Conservation (phyloP, 2,797 vertebrate species). For the Paguma larvata region DNA sequence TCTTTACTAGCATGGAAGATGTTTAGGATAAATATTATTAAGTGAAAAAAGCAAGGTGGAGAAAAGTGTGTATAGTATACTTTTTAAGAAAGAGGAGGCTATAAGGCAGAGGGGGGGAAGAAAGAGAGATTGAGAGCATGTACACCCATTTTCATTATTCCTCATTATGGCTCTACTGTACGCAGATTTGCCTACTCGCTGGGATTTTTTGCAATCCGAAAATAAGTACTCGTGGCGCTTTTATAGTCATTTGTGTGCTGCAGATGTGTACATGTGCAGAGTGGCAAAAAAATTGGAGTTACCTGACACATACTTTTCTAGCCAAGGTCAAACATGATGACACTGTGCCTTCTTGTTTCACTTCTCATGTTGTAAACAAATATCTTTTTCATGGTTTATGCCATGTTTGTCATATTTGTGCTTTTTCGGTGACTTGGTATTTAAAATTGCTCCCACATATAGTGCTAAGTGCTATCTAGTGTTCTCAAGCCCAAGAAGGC, state of each 20-base stretch:
- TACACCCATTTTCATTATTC: not conserved
- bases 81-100: not conserved
- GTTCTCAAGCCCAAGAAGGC: slow-evolving; percentile 52
- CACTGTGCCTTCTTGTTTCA: slow-evolving; percentile 45
- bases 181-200: slow-evolving; percentile 22
- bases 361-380: slow-evolving; percentile 70
- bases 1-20: slow-evolving; percentile 25
- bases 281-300: not conserved
- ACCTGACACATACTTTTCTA: slow-evolving; percentile 1
- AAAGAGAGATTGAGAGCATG: not conserved
- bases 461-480: slow-evolving; percentile 49
- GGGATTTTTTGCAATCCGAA: slow-evolving; percentile 49
- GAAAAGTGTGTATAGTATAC: not conserved
- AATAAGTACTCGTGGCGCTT: not conserved
- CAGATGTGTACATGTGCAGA: not conserved
- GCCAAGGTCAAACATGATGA: slow-evolving; percentile 28
- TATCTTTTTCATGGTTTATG: slow-evolving; percentile 61
- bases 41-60: slow-evolving; percentile 12
- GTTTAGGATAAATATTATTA: slow-evolving; percentile 41
- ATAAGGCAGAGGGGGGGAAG: not conserved
- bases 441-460: slow-evolving; percentile 55
- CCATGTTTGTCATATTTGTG: slow-evolving; percentile 63
- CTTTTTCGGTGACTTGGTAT: slow-evolving; percentile 65
- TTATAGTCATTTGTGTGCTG: slow-evolving; percentile 5
- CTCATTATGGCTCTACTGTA: slow-evolving; percentile 26